Evolutionary conservation across 2,113 vertebrate genomes (phyloP).

Genomic region (Anser cygnoides): DNA sequence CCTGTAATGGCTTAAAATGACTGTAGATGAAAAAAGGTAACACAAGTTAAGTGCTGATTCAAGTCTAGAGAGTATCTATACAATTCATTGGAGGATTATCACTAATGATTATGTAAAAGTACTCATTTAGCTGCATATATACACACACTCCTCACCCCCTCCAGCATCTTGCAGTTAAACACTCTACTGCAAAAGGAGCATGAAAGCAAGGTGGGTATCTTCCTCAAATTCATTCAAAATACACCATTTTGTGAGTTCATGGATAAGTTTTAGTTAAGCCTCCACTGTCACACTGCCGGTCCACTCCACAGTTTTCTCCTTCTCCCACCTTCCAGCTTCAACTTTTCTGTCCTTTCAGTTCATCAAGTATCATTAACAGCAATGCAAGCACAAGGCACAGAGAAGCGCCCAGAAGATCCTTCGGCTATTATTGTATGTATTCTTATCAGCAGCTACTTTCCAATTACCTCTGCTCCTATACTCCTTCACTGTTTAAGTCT

Average conservation of each 20-base stretch:
- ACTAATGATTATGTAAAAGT: neutral
- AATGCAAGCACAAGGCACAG: neutral
- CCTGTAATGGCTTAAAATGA: neutral
- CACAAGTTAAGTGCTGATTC: neutral
- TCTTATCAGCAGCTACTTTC: neutral
- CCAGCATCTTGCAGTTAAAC: neutral
- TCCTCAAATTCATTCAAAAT: neutral
- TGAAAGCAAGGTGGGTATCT: neutral
- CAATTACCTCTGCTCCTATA: neutral
- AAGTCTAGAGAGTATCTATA: neutral
- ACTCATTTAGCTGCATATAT: neutral
- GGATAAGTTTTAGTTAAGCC: neutral
- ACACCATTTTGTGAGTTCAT: neutral
- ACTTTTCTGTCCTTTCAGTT: neutral
- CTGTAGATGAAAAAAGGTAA: neutral
- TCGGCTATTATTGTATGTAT: neutral
- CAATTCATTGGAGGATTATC: neutral
- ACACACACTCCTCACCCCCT: neutral
- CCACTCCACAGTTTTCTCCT: neutral
- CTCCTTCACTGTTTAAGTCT: neutral
- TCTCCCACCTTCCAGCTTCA: neutral
- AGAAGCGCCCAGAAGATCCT: neutral
- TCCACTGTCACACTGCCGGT: neutral
- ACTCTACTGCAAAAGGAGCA: neutral
- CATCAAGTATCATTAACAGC: neutral